These are phyloP conservation scores for Diceros bicornis DNA, from an alignment of 2,797 vertebrate genomes.

Conservation along the genomic window DNA sequence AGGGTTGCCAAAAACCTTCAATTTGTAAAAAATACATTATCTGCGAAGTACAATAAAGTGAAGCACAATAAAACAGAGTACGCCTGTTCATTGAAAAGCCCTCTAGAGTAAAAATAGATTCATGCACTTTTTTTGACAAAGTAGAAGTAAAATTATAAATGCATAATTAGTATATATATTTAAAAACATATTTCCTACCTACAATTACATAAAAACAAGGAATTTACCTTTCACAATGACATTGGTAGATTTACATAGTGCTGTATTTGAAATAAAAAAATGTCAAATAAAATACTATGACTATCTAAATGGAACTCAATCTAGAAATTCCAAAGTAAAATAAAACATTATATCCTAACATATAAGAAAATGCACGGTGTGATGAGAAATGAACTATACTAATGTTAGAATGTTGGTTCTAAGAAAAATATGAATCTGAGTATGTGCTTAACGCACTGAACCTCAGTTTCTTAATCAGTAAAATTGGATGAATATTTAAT, in stretches of 20 bases:
- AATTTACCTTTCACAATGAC: background rate
- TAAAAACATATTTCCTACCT: background rate
- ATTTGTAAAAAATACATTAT: too few species aligned
- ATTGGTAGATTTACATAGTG: background rate
- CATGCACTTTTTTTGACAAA: background rate
- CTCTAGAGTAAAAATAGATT: background rate
- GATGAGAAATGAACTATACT: background rate
- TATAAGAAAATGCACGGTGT: background rate
- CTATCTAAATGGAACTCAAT: background rate
- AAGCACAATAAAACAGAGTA: too few species aligned
- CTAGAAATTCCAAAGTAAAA: slow-evolving; percentile 32
- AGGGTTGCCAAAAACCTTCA: too few species aligned
- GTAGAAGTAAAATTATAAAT: background rate
- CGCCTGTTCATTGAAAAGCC: background rate
- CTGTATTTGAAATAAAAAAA: slow-evolving; percentile 6
- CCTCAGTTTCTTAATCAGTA: background rate
- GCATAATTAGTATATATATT: background rate
- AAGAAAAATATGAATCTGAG: background rate
- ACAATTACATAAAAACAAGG: background rate
- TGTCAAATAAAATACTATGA: background rate
- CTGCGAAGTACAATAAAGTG: too few species aligned
- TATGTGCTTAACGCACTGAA: background rate
- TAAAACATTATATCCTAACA: background rate
- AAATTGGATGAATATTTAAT: background rate
- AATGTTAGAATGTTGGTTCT: background rate